These are phyloP conservation scores for Eurypyga helias DNA, from an alignment of 2,113 vertebrate genomes.

Conservation along the genomic window DNA sequence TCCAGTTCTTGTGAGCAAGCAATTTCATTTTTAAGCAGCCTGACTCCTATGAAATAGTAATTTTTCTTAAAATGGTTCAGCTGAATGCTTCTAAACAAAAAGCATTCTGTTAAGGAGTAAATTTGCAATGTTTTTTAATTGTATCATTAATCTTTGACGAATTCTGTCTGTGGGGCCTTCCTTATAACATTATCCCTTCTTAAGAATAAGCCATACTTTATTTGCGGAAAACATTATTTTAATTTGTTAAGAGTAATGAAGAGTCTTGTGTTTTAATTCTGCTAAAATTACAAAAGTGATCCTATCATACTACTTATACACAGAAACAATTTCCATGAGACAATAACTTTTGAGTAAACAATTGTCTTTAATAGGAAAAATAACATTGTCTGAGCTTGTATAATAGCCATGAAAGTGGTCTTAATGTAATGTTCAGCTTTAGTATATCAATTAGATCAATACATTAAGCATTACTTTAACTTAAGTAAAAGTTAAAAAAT, in stretches of 20 bases:
- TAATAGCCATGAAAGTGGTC: constrained; percentile 9
- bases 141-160: neutral
- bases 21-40: neutral
- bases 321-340: constrained; percentile 40
- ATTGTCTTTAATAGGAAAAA: neutral
- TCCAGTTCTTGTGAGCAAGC: neutral
- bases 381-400: neutral
- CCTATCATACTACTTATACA: neutral
- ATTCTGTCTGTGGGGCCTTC: neutral
- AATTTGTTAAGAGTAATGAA: neutral
- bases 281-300: constrained; percentile 27
- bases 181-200: neutral
- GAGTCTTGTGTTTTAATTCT: neutral
- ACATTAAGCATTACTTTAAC: constrained; percentile 30
- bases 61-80: constrained; percentile 1
- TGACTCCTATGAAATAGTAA: neutral
- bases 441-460: constrained; percentile 59
- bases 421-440: constrained; percentile 27
- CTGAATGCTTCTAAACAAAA: constrained; percentile 32
- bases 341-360: constrained; percentile 35
- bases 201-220: neutral
- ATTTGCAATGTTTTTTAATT: constrained; percentile 32
- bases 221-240: constrained; percentile 14
- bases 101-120: neutral
- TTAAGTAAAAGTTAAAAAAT: constrained; percentile 6